Evolutionary conservation across 1,140 invertebrate species (phyloP).

Genomic region (Episyrphus balteatus): DNA sequence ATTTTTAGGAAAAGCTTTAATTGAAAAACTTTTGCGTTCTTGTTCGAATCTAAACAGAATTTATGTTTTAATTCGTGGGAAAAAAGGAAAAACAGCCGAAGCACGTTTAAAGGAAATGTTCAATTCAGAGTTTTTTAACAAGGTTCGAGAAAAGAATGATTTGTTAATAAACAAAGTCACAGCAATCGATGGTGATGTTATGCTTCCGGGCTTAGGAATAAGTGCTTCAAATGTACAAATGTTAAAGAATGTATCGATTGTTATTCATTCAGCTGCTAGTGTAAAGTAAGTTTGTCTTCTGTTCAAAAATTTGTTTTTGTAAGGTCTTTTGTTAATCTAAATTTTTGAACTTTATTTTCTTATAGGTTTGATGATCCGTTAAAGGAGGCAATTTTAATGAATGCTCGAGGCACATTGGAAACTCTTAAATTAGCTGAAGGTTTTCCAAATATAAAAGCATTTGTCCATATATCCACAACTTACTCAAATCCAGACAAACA

Average conservation of each 20-base stretch:
- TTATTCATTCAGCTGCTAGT: conserved; percentile 91
- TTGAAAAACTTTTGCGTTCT: conserved; percentile 77
- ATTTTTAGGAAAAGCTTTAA: conserved; percentile 76
- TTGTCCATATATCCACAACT: conserved; percentile 78
- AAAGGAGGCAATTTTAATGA: conserved; percentile 51
- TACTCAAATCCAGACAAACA: conserved; percentile 67
- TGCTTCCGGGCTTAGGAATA: conserved; percentile 48
- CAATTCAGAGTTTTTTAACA: conserved; percentile 41
- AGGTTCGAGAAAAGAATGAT: conserved; percentile 35
- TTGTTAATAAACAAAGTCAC: conserved; percentile 56
- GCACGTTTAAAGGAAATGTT: conserved; percentile 51
- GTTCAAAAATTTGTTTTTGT: neutral
- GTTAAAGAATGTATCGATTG: conserved; percentile 59
- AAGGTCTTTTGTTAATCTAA: neutral
- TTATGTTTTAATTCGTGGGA: conserved; percentile 67
- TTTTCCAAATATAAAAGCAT: conserved; percentile 55
- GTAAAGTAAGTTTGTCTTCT: conserved; percentile 41
- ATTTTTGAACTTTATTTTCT: neutral
- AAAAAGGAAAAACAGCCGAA: conserved; percentile 57
- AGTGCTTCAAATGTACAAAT: conserved; percentile 12
- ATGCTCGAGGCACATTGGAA: conserved; percentile 54
- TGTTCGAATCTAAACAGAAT: conserved; percentile 55
- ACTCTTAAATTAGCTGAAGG: conserved; percentile 51
- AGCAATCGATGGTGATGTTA: conserved; percentile 67
- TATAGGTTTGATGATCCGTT: conserved; percentile 57